Base-by-base conservation (phyloP, 1,140 invertebrate genomes). In the Drosophila truncata region DNA sequence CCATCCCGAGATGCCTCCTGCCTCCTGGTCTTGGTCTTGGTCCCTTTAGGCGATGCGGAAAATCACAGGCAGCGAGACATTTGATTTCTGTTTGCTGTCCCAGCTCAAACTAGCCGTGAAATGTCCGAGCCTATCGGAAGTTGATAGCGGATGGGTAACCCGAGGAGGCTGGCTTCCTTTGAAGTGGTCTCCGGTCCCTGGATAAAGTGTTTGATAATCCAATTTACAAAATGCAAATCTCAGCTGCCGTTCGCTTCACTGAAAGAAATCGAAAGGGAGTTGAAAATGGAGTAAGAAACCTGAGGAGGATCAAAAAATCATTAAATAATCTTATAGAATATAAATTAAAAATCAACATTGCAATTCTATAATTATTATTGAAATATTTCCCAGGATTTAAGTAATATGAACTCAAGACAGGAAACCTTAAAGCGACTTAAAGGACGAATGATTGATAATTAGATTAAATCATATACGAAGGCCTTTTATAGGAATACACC, bases 81-180 rank as follows among this genome's bases (percentile, higher is more conserved):
- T 90, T 90, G 78, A 90, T 91, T 90, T 90, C 65, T 90, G 85
- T 90, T 85, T 90, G 85, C 71, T 82, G 46, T 82, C 60, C 63
- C 60, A 69, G 65, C 59, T 63, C 66, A 83, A 90, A 90, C 86
- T 85, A 64, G 62, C 58, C 85, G 76, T 90, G 86, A 90, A 90
- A 90, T 90, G 78, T 88, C 85, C 78, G 49, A 59, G 74, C 74
- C 85, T 84, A 88, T 87, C 85, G 84, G 84, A 88, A 88, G 84
- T 79, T 66, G 85, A 90, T 88, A 84, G 63, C 84, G 44, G 42
- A 41, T 23, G 47, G 27, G 50, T 88, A 90, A 88, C 81, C 63
- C 81, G 64, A 88, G 81, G 75, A 64, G 54, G 67, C 44, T 63
- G 57, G 60, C 77, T 90, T 84, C 80, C 81, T 88, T 88, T 88